Conservation (phyloP, 2,797 vertebrate species). For the Micropoecilia bifurca region DNA sequence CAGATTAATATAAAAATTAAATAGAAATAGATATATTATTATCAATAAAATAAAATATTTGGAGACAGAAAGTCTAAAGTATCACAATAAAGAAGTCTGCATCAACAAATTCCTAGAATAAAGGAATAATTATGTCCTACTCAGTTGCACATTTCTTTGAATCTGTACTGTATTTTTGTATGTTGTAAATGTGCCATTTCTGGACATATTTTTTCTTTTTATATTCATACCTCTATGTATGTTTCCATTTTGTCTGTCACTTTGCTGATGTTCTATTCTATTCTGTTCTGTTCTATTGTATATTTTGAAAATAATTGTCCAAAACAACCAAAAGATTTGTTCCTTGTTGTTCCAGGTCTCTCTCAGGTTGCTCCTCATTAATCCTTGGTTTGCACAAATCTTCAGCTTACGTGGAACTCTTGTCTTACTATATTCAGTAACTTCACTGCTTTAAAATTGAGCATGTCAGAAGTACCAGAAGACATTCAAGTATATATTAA, state of each 20-base stretch:
- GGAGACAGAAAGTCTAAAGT: not conserved
- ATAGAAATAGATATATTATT: not conserved
- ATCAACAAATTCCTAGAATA: not conserved
- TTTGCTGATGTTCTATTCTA: not conserved
- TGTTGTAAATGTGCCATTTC: not conserved
- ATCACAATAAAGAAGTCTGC: not conserved
- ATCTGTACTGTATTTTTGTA: not conserved
- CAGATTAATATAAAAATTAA: not conserved
- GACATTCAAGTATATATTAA: not conserved
- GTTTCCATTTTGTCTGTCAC: not conserved
- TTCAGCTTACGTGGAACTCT: not conserved
- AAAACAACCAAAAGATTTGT: not conserved
- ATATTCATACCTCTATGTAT: not conserved
- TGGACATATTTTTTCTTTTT: not conserved
- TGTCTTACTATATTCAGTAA: not conserved
- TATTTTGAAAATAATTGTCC: not conserved
- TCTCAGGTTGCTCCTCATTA: not conserved
- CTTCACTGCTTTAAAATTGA: not conserved
- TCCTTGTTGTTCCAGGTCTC: not conserved
- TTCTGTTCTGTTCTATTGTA: not conserved
- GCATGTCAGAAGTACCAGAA: not conserved
- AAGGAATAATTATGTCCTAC: not conserved
- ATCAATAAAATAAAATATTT: not conserved
- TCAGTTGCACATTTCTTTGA: not conserved
- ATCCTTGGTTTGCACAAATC: not conserved